Percentiles rank a stretch among this genome's conserved stretches.
Conservation (phyloP, 30 jellyfish, hydroid and myxozoan species). For the Catostylus mosaicus region DNA sequence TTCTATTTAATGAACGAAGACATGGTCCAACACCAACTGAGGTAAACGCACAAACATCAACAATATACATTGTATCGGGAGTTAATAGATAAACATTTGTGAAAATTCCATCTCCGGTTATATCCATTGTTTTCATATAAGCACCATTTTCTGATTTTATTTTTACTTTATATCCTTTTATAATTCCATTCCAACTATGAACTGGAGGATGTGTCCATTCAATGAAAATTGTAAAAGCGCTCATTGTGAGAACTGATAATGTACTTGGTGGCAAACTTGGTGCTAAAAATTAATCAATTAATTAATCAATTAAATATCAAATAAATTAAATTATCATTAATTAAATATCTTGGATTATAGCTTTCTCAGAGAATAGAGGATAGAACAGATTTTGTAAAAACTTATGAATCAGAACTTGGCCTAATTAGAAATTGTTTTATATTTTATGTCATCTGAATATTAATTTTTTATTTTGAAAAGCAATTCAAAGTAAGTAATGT, state of each 20-base stretch:
- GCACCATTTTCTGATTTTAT: background rate
- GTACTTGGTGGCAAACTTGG: conserved; percentile 68
- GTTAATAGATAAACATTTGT: conserved; percentile 26
- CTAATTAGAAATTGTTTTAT: too few relatives aligned
- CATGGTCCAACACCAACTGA: conserved; percentile 86
- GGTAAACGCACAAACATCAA: conserved; percentile 82
- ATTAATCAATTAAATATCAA: too few relatives aligned
- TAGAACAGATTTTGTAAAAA: too few relatives aligned
- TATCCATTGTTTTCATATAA: background rate
- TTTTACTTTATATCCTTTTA: conserved; percentile 61
- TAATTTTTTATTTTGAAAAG: too few relatives aligned
- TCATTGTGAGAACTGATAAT: conserved; percentile 31
- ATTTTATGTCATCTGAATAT: too few relatives aligned
- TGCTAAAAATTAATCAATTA: too few relatives aligned
- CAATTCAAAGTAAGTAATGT: too few relatives aligned
- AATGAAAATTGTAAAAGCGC: conserved; percentile 47
- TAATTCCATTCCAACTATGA: conserved; percentile 65
- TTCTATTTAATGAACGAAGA: conserved; percentile 42
- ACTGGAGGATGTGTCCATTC: conserved; percentile 71
- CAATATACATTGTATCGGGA: conserved; percentile 57
- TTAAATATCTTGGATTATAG: too few relatives aligned
- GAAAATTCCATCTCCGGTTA: conserved; percentile 7
- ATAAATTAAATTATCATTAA: too few relatives aligned
- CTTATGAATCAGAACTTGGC: too few relatives aligned
- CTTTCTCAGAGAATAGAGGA: too few relatives aligned